These are phyloP conservation scores for Gerris buenoi DNA, from an alignment of 1,140 invertebrate species.

Conservation along the genomic window DNA sequence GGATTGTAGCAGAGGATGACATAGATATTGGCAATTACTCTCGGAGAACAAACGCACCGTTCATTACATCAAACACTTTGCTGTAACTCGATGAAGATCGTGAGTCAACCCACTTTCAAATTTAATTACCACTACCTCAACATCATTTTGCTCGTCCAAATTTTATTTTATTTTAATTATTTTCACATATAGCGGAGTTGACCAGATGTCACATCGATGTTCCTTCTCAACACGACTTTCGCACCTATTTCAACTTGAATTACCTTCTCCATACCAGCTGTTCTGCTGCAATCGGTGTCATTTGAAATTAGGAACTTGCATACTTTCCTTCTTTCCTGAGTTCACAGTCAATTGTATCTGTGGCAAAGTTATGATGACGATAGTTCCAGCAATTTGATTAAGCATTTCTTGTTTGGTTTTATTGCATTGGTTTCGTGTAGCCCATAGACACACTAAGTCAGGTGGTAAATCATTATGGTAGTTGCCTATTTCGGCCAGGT, in stretches of 20 bases:
- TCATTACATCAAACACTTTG: not conserved
- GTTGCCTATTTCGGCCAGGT: not conserved
- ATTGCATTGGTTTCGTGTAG: not conserved
- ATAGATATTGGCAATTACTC: not conserved
- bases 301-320: not conserved
- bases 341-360: not conserved
- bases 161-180: not conserved
- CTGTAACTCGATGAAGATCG: not conserved
- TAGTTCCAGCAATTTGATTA: not conserved
- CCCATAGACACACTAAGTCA: not conserved
- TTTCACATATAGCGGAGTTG: not conserved
- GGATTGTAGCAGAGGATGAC: not conserved
- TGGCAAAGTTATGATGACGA: not conserved
- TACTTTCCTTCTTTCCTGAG: not conserved
- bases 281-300: not conserved
- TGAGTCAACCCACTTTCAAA: not conserved
- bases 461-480: not conserved
- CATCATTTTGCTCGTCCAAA: not conserved
- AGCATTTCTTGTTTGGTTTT: not conserved
- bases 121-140: not conserved
- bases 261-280: not conserved
- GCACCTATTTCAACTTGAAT: not conserved
- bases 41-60: not conserved
- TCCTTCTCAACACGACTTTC: not conserved
- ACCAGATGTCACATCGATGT: not conserved